Evolutionary conservation across 2,797 vertebrate species (phyloP).

Genomic region (Melopsittacus undulatus): DNA sequence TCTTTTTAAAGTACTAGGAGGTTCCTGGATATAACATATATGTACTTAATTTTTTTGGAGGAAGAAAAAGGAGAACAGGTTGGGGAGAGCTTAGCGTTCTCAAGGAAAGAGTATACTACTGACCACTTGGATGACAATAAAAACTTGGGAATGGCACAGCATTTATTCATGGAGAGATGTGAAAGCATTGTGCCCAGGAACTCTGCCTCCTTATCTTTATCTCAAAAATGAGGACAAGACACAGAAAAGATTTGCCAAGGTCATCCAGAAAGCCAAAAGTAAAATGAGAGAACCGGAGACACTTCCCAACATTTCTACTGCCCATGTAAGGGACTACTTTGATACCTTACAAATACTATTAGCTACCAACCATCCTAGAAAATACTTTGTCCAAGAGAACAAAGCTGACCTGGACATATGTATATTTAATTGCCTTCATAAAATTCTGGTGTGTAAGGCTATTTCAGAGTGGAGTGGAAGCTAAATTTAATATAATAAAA

Average conservation of each 20-base stretch:
- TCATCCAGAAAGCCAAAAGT: neutral
- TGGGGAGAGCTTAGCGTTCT: neutral
- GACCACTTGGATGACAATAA: neutral
- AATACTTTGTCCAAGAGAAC: neutral
- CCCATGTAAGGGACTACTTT: neutral
- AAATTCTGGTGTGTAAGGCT: neutral
- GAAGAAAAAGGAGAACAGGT: neutral
- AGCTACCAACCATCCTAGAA: neutral
- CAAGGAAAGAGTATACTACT: neutral
- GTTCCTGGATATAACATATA: neutral
- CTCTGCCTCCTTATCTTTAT: neutral
- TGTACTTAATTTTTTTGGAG: rapidly evolving
- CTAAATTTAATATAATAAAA: neutral
- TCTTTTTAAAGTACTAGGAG: neutral
- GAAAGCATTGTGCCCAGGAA: neutral
- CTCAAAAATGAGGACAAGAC: neutral
- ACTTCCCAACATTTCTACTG: neutral
- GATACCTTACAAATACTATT: neutral
- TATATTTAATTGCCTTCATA: neutral
- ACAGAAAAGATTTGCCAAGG: neutral
- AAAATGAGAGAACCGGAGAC: neutral
- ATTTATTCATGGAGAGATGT: neutral
- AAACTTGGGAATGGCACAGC: neutral
- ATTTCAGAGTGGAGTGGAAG: neutral
- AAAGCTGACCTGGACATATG: neutral